Evolutionary conservation across 2,797 vertebrate species (phyloP).

Genomic region (Pangasius djambal): DNA sequence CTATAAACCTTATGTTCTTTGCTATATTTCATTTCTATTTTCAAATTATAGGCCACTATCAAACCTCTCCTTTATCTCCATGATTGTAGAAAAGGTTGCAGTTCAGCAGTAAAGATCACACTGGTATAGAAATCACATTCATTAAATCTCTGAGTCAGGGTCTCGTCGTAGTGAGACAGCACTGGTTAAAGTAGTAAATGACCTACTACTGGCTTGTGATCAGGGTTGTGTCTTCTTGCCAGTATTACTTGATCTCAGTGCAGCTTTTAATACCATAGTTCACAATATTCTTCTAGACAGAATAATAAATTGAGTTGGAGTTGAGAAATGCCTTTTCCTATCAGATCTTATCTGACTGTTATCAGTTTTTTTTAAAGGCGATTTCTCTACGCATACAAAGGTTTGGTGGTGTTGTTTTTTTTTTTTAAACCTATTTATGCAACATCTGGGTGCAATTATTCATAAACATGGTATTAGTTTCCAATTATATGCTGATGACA

Average conservation of each 20-base stretch:
- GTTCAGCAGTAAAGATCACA: neutral
- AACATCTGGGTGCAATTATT: neutral
- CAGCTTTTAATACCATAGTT: neutral
- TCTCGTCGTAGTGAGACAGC: neutral
- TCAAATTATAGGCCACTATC: neutral
- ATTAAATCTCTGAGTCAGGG: neutral
- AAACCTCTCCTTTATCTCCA: neutral
- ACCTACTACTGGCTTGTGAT: neutral
- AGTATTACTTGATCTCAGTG: neutral
- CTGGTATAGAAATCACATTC: neutral
- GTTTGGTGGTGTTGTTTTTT: neutral
- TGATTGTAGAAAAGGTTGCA: neutral
- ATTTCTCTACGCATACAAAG: neutral
- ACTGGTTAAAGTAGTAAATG: constrained; percentile 1
- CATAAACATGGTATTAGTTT: neutral
- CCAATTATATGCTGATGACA: neutral
- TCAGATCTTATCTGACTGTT: neutral
- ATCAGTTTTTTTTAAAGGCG: neutral
- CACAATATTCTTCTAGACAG: neutral
- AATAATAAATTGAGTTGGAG: neutral
- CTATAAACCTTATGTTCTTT: neutral
- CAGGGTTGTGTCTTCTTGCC: neutral
- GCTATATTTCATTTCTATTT: neutral
- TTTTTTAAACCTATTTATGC: neutral
- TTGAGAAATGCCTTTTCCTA: neutral